Base-by-base conservation (phyloP, 2,888 invertebrate genomes). In the Ceramica pisi region DNA sequence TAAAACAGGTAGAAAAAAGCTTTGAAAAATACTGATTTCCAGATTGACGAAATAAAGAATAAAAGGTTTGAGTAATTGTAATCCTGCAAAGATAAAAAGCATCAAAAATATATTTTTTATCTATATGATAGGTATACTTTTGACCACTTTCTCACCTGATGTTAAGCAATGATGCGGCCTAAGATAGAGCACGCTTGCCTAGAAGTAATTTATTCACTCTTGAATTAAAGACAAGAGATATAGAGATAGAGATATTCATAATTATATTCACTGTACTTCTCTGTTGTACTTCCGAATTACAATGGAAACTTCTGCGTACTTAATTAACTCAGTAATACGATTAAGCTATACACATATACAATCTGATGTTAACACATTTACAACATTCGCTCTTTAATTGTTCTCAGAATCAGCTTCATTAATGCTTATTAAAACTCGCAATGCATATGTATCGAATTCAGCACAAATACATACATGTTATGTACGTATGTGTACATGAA, bases 381-480 rank as follows among this genome's bases (percentile, higher is more conserved):
- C 56, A 38, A 44, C 6, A 23, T 51, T 44, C 16, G 14, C 9
- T 12, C 26, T 41, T 21, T 12, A 64, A 14, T n/a, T 26, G 7
- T 60, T 23, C 12, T 65, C 41, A 23, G 7, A 66, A 60, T 48
- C 1, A 8, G 38, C 12, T 38, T 69, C 19, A 26, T 41, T 31
- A 31, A 14, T 19, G 16, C 9, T 38, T 48, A n/a, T 7, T 12
- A 56, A 66, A 57, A 65, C 50, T 65, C 10, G n/a, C 57, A 46
- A 16, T 38, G 38, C 21, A 38, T n/a, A 31, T 26, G 23, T 48
- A 46, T 53, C 14, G 38, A 51, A 41, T 67, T n/a, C 51, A 21
- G 14, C 21, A 50, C 4, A 16, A 59, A 50, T 55, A 35, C 26
- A n/a, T 16, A 41, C 21, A 16, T 16, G 12, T 12, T 16, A 10